Percentiles rank a stretch among this genome's conserved stretches.
These are phyloP conservation scores for Dolichopus griseipennis DNA, from an alignment of 2,888 invertebrate genomes.

Conservation along the genomic window DNA sequence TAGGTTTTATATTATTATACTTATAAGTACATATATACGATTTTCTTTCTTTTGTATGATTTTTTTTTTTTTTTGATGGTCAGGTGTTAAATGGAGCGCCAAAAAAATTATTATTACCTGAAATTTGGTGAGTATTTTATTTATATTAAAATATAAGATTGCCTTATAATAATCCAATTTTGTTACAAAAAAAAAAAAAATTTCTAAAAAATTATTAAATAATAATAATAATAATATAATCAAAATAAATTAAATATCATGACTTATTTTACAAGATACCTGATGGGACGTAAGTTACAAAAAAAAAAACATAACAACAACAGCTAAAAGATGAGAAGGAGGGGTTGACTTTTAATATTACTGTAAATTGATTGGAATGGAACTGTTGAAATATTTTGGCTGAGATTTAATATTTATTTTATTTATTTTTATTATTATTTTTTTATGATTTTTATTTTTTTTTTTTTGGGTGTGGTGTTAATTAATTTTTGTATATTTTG, in stretches of 20 bases:
- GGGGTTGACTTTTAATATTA: background rate
- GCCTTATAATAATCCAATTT: background rate
- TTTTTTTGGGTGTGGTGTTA: background rate
- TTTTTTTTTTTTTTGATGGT: background rate
- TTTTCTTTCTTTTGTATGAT: background rate
- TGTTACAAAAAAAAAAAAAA: background rate
- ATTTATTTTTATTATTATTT: background rate
- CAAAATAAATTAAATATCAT: too few relatives aligned
- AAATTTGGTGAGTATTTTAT: background rate
- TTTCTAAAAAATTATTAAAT: too few relatives aligned
- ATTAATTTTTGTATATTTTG: background rate
- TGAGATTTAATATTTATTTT: background rate
- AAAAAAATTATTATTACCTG: background rate
- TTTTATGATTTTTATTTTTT: background rate
- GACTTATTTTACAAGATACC: too few relatives aligned
- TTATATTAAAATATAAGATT: constrained; percentile 3
- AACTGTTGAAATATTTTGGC: constrained; percentile 4
- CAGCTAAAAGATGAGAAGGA: background rate
- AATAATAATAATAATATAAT: too few relatives aligned
- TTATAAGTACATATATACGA: too few relatives aligned
- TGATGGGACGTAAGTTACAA: too few relatives aligned
- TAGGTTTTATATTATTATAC: too few relatives aligned
- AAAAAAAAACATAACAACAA: too few relatives aligned
- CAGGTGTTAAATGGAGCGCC: constrained; percentile 6
- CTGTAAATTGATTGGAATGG: constrained; percentile 6